Base-by-base conservation (phyloP, 2,113 vertebrate genomes). In the Pandion haliaetus region DNA sequence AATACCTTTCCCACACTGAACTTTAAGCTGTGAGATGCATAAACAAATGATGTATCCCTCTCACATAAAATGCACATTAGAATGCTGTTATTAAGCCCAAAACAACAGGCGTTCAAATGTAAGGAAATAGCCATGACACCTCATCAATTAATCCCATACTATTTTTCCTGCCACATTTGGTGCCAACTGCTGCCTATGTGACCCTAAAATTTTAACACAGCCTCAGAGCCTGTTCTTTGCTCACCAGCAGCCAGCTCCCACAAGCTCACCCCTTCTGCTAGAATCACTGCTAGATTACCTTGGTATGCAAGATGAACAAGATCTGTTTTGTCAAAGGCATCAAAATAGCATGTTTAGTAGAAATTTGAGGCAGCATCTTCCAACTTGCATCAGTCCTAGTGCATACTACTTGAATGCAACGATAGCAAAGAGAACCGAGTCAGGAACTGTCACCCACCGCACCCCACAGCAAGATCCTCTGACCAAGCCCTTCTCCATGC, bases 381-480 rank as follows among this genome's bases (percentile, higher is more conserved):
- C 40, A 18, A 15, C 24, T 19, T 6, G 0, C 38, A 34, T 21
- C 63, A 42, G n/a, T 38, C 5, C 5, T 21, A 21, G 65, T 6
- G 20, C 31, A 4, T 25, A 69, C 14, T 44, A 25, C 29, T 19
- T 23, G n/a, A 25, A 84, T 3, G 14, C 47, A 28, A 25, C 0
- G 7, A 50, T 2, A 8, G 44, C 9, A 38, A 55, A 49, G 59
- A 78, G 54, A 45, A 34, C 19, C 0, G 3, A 83, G 78, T 40
- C 78, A 58, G 36, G 32, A 73, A 32, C 24, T 2, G 0, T 21
- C 50, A 63, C 49, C 25, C 42, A 57, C 5, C 28, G 32, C 66
- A 45, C 5, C 13, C n/a, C 25, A 54, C 0, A 2, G 50, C n/a
- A 49, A 65, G 45, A 17, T 71, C 50, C 45, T 71, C 1, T 0